Conservation (phyloP, 2,797 vertebrate genomes). For the Lerista edwardsae region DNA sequence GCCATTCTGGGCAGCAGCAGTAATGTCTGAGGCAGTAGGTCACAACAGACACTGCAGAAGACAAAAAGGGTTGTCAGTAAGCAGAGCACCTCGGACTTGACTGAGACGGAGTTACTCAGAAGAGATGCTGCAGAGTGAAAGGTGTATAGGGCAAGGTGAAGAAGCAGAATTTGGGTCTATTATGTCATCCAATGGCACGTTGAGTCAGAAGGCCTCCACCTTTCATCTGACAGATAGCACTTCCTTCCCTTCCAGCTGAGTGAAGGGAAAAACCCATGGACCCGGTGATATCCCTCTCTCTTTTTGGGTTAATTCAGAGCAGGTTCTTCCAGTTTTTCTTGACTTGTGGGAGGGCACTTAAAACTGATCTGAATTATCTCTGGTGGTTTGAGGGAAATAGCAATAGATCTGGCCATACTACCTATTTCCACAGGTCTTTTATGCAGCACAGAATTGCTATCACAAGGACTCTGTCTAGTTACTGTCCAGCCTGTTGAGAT, state of each 20-base stretch:
- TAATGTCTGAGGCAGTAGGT: background rate
- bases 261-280: background rate
- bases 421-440: background rate
- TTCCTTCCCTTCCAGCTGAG: too few species aligned
- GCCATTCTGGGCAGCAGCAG: too few species aligned
- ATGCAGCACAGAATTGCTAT: too few species aligned
- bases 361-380: background rate
- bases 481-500: too few species aligned
- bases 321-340: background rate
- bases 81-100: background rate
- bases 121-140: background rate
- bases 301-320: background rate
- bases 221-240: background rate
- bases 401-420: background rate
- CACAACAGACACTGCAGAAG: background rate
- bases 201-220: background rate
- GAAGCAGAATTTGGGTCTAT: background rate
- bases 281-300: background rate
- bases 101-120: background rate
- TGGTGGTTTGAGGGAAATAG: background rate
- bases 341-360: background rate
- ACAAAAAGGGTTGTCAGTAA: background rate
- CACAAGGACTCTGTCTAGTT: too few species aligned
- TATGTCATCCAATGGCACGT: background rate
- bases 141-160: background rate